Conservation (phyloP, 2,797 vertebrate genomes). For the Bufotes viridis region DNA sequence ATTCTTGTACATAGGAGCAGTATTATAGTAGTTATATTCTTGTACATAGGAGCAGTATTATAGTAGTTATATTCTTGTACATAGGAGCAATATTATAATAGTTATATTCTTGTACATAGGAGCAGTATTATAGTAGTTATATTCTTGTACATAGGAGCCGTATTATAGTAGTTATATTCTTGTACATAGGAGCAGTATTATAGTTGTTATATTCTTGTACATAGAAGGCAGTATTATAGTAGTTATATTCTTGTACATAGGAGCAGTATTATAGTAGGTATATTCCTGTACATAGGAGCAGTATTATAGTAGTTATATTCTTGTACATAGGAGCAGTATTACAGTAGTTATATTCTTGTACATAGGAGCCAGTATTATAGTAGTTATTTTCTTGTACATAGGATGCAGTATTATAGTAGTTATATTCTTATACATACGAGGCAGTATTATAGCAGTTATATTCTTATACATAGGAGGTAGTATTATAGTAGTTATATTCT, state of each 20-base stretch:
- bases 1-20: background rate
- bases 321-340: background rate
- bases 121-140: constrained; percentile 14
- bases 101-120: constrained; percentile 19
- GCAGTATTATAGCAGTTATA: constrained; percentile 1
- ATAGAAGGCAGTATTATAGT: constrained; percentile 1
- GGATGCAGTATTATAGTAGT: constrained; percentile 3
- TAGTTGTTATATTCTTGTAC: background rate
- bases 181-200: constrained; percentile 6
- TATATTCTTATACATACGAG: background rate
- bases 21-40: background rate
- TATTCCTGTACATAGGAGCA: background rate
- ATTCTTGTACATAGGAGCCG: background rate
- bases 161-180: constrained; percentile 9
- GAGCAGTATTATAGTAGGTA: background rate
- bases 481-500: constrained; percentile 6
- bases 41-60: background rate
- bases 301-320: constrained; percentile 4
- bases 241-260: constrained; percentile 5
- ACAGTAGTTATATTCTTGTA: constrained; percentile 2
- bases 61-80: background rate
- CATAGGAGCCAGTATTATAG: background rate
- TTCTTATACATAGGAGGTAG: background rate
- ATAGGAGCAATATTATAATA: background rate
- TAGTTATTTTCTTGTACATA: constrained; percentile 2